Evolutionary conservation across 1,140 invertebrate genomes (phyloP).

Genomic region (Anoplolepis gracilipes): DNA sequence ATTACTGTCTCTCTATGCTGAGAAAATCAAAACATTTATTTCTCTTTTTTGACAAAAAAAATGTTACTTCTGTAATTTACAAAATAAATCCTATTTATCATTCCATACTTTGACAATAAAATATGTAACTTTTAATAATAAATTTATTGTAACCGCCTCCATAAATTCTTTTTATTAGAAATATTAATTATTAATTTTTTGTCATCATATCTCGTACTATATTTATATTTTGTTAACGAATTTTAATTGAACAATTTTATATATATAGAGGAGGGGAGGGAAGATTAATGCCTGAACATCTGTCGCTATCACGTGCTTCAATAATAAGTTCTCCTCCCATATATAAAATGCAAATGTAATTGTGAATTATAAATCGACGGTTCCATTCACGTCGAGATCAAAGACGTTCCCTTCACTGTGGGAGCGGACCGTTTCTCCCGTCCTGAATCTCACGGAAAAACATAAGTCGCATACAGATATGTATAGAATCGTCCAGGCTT

Average conservation of each 20-base stretch:
- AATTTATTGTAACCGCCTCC: background rate
- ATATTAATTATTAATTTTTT: background rate
- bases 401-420: background rate
- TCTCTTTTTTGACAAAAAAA: too few relatives aligned
- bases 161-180: background rate
- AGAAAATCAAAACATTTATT: background rate
- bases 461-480: background rate
- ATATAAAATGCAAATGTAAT: conserved; percentile 7
- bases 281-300: background rate
- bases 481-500: conserved; percentile 15
- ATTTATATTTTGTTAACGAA: background rate
- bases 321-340: background rate
- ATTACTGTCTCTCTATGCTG: background rate
- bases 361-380: conserved; percentile 12
- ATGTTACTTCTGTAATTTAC: background rate
- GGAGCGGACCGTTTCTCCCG: conserved; percentile 12
- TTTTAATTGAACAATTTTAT: background rate
- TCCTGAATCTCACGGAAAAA: conserved; percentile 18
- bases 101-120: background rate
- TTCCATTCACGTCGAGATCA: conserved; percentile 16
- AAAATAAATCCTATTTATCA: background rate
- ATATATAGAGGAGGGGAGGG: background rate
- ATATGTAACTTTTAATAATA: background rate
- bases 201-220: background rate
- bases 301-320: background rate